Evolutionary conservation across 2,113 vertebrate species (phyloP).

Genomic region (Origma solitaria): DNA sequence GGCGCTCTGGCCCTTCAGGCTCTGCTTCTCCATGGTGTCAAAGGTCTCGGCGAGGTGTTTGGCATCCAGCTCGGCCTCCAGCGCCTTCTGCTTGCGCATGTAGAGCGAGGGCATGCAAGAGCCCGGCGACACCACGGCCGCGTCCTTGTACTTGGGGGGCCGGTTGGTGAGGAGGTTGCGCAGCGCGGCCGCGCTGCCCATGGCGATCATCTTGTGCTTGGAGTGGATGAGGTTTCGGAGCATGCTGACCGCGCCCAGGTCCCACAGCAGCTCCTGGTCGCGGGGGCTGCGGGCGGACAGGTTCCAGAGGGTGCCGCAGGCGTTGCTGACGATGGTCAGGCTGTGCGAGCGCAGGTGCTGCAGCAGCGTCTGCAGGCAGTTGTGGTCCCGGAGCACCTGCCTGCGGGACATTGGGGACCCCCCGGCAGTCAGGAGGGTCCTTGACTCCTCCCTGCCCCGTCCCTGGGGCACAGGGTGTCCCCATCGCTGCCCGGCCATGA

Average conservation of each 20-base stretch:
- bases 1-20: slow-evolving; percentile 74
- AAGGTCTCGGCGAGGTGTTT: slow-evolving; percentile 91
- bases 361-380: slow-evolving; percentile 93
- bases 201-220: slow-evolving; percentile 99
- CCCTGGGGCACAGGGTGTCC: background rate
- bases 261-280: slow-evolving; percentile 97
- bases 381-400: slow-evolving; percentile 93
- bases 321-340: slow-evolving; percentile 97
- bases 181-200: slow-evolving; percentile 94
- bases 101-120: slow-evolving; percentile 93
- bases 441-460: rapidly evolving
- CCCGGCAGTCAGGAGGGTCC: rapidly evolving
- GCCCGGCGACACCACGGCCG: slow-evolving; percentile 85
- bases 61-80: slow-evolving; percentile 93
- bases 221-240: slow-evolving; percentile 97
- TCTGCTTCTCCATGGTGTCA: slow-evolving; percentile 88
- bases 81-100: slow-evolving; percentile 92
- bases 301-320: slow-evolving; percentile 98
- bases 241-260: slow-evolving; percentile 95
- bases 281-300: slow-evolving; percentile 88
- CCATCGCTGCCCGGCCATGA: rapidly evolving
- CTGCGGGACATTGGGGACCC: slow-evolving; percentile 44
- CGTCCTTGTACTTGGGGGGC: slow-evolving; percentile 88
- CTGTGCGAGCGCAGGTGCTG: slow-evolving; percentile 97
- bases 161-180: slow-evolving; percentile 93